Evolutionary conservation across 1,140 invertebrate species (phyloP).

Genomic region (Drosophila sturtevanti): DNA sequence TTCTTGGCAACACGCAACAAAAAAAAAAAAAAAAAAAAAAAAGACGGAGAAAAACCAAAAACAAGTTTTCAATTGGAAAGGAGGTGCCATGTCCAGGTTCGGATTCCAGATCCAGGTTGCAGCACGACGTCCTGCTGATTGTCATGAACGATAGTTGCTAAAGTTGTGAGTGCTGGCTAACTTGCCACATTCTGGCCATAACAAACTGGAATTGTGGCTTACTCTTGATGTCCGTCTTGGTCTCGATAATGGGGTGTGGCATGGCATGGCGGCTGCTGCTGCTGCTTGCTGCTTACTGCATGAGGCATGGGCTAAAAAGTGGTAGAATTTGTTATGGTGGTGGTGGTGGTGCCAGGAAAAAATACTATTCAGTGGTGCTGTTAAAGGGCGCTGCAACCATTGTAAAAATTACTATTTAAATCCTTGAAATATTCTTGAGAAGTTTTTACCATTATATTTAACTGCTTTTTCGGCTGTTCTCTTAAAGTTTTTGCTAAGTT

Average conservation of each 20-base stretch:
- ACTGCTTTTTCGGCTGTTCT: no score
- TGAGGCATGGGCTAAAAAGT: conserved; percentile 45
- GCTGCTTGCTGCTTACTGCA: conserved; percentile 23
- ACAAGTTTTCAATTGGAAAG: conserved; percentile 46
- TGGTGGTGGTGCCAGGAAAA: neutral
- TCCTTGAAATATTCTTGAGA: no score
- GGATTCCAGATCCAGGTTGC: conserved; percentile 34
- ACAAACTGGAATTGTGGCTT: conserved; percentile 20
- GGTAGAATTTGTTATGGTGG: conserved; percentile 79
- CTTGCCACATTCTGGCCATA: conserved; percentile 31
- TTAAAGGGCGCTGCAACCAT: neutral
- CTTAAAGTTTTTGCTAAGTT: no score
- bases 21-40: neutral
- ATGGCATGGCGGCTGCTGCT: conserved; percentile 42
- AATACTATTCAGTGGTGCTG: conserved; percentile 32
- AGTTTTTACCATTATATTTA: no score
- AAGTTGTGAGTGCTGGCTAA: conserved; percentile 48
- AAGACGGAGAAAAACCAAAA: no score
- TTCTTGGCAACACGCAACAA: conserved; percentile 28
- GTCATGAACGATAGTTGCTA: conserved; percentile 54
- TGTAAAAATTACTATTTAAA: no score
- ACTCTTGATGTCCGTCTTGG: neutral
- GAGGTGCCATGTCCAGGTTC: conserved; percentile 10
- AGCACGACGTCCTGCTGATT: conserved; percentile 68
- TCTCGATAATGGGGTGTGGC: conserved; percentile 48